Conservation (phyloP, 1,140 invertebrate species). For the Drosophila bifasciata region DNA sequence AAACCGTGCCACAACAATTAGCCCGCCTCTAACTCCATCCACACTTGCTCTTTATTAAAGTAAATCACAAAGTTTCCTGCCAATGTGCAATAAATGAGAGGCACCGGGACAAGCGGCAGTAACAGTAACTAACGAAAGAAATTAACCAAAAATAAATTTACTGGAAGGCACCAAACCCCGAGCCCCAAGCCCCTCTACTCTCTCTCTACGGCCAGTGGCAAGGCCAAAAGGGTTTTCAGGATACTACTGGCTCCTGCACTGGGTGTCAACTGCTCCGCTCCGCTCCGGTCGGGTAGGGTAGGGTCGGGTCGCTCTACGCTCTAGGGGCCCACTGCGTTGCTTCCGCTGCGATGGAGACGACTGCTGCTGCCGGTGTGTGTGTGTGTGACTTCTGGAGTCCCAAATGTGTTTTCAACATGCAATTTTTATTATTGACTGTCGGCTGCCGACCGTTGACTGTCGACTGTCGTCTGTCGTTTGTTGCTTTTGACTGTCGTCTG, state of each 20-base stretch:
- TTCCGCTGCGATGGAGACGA: slow-evolving; percentile 42
- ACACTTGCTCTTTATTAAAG: slow-evolving; percentile 13
- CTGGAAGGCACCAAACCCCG: slow-evolving; percentile 41
- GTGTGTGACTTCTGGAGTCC: slow-evolving; percentile 71
- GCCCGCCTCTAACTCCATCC: too few relatives aligned
- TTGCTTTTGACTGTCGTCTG: too few relatives aligned
- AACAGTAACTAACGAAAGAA: slow-evolving; percentile 77
- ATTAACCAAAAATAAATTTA: slow-evolving; percentile 81
- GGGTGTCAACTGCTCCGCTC: slow-evolving; percentile 35
- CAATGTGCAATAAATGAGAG: slow-evolving; percentile 70
- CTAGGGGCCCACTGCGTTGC: slow-evolving; percentile 10
- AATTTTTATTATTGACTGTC: slow-evolving; percentile 80
- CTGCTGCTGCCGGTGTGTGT: slow-evolving; percentile 21
- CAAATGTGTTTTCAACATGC: slow-evolving; percentile 79
- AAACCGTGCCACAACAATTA: slow-evolving; percentile 1
- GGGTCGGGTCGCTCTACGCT: slow-evolving; percentile 1
- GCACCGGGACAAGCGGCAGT: slow-evolving; percentile 49
- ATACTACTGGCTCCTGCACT: slow-evolving; percentile 13
- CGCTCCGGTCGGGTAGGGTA: too few relatives aligned
- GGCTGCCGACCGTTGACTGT: slow-evolving; percentile 30
- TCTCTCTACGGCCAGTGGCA: too few relatives aligned
- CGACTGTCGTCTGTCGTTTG: slow-evolving; percentile 38
- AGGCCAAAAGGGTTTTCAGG: slow-evolving; percentile 40
- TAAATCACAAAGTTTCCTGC: slow-evolving; percentile 64
- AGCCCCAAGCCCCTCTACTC: not conserved